phyloP scores from a whole-genome alignment of 1,140 invertebrate species.

The Papilio glaucus region DNA sequence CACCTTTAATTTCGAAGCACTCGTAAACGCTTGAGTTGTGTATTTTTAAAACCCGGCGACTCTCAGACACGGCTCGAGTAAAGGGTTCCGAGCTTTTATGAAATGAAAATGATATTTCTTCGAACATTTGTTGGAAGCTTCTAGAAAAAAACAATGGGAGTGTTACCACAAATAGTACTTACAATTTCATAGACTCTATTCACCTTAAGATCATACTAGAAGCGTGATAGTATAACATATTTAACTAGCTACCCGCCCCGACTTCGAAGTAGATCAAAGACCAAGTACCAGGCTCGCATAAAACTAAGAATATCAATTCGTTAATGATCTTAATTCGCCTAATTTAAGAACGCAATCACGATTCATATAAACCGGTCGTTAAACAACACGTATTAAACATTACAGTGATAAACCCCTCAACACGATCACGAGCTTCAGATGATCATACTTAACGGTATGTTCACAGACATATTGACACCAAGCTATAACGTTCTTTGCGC shows the following conservation, averaged over 20 bases:
- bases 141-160: too few relatives aligned
- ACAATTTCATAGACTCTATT: too few relatives aligned
- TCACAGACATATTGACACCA: not conserved
- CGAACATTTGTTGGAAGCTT: not conserved
- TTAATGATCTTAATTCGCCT: not conserved
- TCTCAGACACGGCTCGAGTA: slow-evolving; percentile 10
- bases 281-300: not conserved
- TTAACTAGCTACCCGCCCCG: too few relatives aligned
- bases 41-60: slow-evolving; percentile 36
- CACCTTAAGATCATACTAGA: too few relatives aligned
- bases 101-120: slow-evolving; percentile 6
- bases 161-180: too few relatives aligned
- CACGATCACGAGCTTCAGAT: not conserved
- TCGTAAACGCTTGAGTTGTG: slow-evolving; percentile 45
- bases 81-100: slow-evolving; percentile 10
- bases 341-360: not conserved
- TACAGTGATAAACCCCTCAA: not conserved
- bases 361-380: not conserved
- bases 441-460: not conserved
- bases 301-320: not conserved
- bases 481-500: too few relatives aligned
- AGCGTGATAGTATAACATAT: too few relatives aligned
- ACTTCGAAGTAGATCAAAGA: not conserved
- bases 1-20: slow-evolving; percentile 48
- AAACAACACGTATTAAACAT: not conserved